Evolutionary conservation across 1,140 invertebrate genomes (phyloP).

Genomic region (Pseudomyrmex concolor): DNA sequence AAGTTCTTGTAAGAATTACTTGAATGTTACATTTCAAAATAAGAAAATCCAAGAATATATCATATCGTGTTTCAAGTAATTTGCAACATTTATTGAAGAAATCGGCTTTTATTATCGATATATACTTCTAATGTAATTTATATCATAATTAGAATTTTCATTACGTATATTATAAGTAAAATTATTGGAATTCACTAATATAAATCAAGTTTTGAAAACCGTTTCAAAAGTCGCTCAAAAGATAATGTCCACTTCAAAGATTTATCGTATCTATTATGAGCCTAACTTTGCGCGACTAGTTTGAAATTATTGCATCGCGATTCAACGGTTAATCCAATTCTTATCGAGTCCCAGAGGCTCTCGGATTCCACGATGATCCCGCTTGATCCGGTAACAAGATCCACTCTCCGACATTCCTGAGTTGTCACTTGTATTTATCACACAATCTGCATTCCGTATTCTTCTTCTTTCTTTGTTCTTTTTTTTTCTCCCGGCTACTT

Average conservation of each 20-base stretch:
- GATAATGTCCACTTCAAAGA: not conserved
- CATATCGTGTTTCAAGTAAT: not conserved
- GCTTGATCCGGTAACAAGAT: conserved; percentile 51
- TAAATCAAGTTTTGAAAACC: not conserved
- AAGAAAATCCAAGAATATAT: not conserved
- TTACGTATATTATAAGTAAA: no score
- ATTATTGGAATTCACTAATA: not conserved
- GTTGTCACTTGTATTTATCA: conserved; percentile 70
- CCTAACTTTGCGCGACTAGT: not conserved
- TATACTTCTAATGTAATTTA: no score
- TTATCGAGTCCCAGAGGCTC: conserved; percentile 49
- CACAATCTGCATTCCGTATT: conserved; percentile 76
- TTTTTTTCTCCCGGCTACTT: not conserved
- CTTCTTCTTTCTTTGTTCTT: conserved; percentile 73
- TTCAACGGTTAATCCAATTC: conserved; percentile 78
- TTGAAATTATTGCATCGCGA: conserved; percentile 17
- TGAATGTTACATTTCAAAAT: conserved; percentile 24
- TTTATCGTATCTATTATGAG: conserved; percentile 18
- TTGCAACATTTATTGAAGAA: not conserved
- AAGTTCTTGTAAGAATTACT: conserved; percentile 10
- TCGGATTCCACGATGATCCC: conserved; percentile 37
- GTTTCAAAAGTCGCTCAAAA: not conserved
- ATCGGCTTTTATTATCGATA: conserved; percentile 6
- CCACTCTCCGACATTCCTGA: conserved; percentile 45
- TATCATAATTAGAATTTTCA: no score